Percentiles rank a stretch among this genome's conserved stretches.
Conservation (phyloP, 2,888 invertebrate genomes). For the Leptothorax acervorum region DNA sequence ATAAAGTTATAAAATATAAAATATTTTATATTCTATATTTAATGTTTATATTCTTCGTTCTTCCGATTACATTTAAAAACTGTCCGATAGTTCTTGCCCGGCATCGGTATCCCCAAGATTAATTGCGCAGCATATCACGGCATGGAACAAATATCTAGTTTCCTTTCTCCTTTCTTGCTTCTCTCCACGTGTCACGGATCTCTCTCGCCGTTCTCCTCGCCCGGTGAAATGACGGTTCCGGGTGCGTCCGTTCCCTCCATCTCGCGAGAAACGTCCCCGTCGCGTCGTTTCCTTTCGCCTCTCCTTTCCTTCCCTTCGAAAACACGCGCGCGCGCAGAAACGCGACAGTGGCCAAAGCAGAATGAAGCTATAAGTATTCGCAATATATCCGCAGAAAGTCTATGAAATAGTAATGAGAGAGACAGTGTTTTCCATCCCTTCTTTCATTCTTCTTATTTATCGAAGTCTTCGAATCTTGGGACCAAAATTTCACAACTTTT, state of each 20-base stretch:
- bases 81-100: slow-evolving; percentile 9
- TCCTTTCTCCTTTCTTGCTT: slow-evolving; percentile 73
- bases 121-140: slow-evolving; percentile 39
- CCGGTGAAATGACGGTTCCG: slow-evolving; percentile 79
- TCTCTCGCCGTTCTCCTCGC: slow-evolving; percentile 65
- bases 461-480: neutral
- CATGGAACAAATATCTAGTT: slow-evolving; percentile 47
- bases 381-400: slow-evolving; percentile 2
- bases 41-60: neutral
- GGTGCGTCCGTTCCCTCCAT: slow-evolving; percentile 64
- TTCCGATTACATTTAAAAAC: slow-evolving; percentile 27
- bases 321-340: slow-evolving; percentile 51
- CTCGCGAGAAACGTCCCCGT: slow-evolving; percentile 19
- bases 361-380: slow-evolving; percentile 38
- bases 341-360: slow-evolving; percentile 54
- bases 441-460: neutral
- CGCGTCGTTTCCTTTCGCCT: slow-evolving; percentile 61
- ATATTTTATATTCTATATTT: neutral
- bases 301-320: slow-evolving; percentile 68
- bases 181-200: slow-evolving; percentile 69
- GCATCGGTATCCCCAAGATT: slow-evolving; percentile 29
- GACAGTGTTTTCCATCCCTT: neutral
- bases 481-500: neutral
- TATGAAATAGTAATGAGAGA: neutral
- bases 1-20: slow-evolving; percentile 2